Evolutionary conservation across 2,888 invertebrate species (phyloP), one percentile per base, ranked within the genome.

Genomic region (Netelia melanura): DNA sequence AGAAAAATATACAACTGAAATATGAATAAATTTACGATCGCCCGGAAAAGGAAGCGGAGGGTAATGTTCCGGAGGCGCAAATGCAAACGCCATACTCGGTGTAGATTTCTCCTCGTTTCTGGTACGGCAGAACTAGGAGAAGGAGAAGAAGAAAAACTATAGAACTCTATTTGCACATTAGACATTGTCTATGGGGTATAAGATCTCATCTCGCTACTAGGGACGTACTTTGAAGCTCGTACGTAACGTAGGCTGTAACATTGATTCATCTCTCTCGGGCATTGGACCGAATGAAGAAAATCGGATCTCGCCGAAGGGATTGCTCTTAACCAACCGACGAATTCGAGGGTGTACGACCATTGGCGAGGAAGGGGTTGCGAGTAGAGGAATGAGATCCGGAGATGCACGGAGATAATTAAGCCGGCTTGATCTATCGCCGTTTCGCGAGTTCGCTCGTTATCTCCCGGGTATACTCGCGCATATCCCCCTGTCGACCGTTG

Each of bases 391-490:
- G 89, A 88, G 88, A 87, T 85, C 84, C 87, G 83, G 90, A 90
- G 89, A 92, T 93, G 93, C 92, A 91, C 92, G 90, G 91, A 92
- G 93, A 93, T 93, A 93, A 93, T 93, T 93, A 93, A 93, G 93
- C 92, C 91, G 90, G 6, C 89, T 88, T 93, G 93, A 93, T 93
- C 91, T 93, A 93, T 92, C 91, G 92, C 89, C 93, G 90, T 92
- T 93, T 93, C 93, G 93, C 93, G 93, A 93, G 93, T 93, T 93
- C 91, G 93, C 93, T 93, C 93, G 93, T 93, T 93, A 93, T 93
- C 93, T 93, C 93, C 91, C 92, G 92, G 90, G 91, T 90, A 87
- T 89, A 88, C 88, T 88, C 89, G 86, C 87, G 78, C 87, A 23
- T 21, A 58, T 87, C 84, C 88, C 89, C 90, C 90, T 90, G 88